Base-by-base conservation (phyloP, 2,888 invertebrate genomes). In the Zygogramma bicolorata region DNA sequence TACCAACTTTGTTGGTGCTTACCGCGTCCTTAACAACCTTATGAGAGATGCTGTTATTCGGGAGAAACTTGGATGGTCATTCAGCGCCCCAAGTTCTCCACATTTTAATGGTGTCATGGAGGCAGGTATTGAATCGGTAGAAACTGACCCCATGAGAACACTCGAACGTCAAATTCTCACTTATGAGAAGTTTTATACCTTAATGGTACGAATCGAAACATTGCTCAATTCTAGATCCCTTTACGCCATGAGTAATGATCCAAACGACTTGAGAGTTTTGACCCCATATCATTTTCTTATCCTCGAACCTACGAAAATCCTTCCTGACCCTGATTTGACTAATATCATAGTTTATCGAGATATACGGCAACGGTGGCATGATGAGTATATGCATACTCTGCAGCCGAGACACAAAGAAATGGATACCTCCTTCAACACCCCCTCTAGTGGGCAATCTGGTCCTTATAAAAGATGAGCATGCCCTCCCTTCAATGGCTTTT, bases 211-310 rank as follows among this genome's bases (percentile, higher is more conserved):
- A 63, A 79, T 85, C 18, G 82, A 84, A 72, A 78, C 79, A 4
- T 66, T 80, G n/a, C 62, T 84, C n/a, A 83, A 84, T 70, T 83
- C 81, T 0, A 66, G 84, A n/a, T 84, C 84, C 3, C 65, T 85
- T 1, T 69, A 59, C 10, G 73, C 79, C 2, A 8, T 81, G 2
- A 75, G 74, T 34, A 58, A 57, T 63, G 81, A 82, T 71, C 81
- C 81, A 3, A 75, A 74, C 70, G 78, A 81, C 61, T 53, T 75
- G 13, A 58, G 62, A n/a, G 68, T 74, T 18, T 69, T 83, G 0
- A 81, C 81, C 0, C 81, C 81, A 0, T 77, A 68, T 57, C 81
- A 81, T 70, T 82, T 83, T 62, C 70, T 80, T 3, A 78, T 65
- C 3, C 18, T 67, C 29, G 68, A 72, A 60, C 68, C 71, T 5